phyloP scores from a whole-genome alignment of 2,113 vertebrate species.

The Aldabrachelys gigantea region DNA sequence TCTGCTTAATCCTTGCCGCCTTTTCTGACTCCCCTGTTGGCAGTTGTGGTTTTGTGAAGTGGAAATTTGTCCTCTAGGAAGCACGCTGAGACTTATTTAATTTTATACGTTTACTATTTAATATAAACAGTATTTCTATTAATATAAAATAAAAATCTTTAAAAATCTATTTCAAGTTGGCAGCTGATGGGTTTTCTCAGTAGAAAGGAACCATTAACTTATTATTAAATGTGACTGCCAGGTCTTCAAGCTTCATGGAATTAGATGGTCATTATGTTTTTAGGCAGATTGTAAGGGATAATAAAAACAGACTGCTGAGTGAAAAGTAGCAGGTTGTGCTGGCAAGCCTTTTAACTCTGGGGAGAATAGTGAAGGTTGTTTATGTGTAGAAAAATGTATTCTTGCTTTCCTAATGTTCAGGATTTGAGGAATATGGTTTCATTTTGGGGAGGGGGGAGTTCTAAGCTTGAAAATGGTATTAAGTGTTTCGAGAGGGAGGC shows the following conservation, averaged over 20 bases:
- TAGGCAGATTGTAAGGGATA: not conserved
- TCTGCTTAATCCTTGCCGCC: not conserved
- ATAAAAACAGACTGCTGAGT: not conserved
- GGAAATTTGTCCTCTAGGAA: not conserved
- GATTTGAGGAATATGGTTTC: not conserved
- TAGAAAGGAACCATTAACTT: not conserved
- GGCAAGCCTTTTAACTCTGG: not conserved
- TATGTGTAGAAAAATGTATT: not conserved
- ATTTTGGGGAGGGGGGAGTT: not conserved
- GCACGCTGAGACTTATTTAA: not conserved
- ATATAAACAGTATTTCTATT: not conserved
- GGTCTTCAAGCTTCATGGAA: rapidly evolving
- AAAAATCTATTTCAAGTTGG: too few species aligned
- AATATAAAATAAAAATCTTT: not conserved
- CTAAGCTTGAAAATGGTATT: not conserved
- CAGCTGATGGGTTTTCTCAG: not conserved
- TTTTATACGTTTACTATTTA: not conserved
- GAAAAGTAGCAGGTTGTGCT: not conserved
- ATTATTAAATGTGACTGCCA: not conserved
- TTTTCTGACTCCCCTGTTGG: rapidly evolving
- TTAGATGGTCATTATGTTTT: not conserved
- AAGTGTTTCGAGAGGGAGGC: not conserved
- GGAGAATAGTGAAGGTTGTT: not conserved
- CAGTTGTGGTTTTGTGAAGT: too few species aligned
- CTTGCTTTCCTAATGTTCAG: not conserved